phyloP scores from a whole-genome alignment of 1,140 invertebrate genomes.

The Solen grandis region DNA sequence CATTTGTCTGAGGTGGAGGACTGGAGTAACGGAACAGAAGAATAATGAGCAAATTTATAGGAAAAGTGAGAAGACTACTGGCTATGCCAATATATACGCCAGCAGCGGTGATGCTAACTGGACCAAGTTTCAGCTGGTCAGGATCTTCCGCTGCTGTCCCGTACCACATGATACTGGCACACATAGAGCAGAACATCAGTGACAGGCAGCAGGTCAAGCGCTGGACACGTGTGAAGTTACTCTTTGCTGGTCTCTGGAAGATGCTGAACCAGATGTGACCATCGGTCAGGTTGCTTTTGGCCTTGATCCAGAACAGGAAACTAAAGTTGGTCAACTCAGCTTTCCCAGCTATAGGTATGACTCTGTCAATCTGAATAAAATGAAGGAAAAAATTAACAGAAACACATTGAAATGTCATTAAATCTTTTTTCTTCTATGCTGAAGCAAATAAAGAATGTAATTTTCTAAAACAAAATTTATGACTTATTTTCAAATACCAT shows the following conservation, averaged over 20 bases:
- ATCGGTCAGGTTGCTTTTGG: constrained; percentile 66
- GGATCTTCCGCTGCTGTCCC: constrained; percentile 30
- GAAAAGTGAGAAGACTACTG: constrained; percentile 60
- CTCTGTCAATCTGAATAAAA: constrained; percentile 66
- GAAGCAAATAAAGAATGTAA: too few species aligned
- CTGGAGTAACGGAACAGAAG: constrained; percentile 63
- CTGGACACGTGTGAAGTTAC: constrained; percentile 70
- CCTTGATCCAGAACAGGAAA: constrained; percentile 68
- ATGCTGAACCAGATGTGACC: constrained; percentile 74
- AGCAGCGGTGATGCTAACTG: constrained; percentile 54
- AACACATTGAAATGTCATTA: too few species aligned
- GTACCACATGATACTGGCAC: constrained; percentile 68
- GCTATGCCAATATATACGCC: constrained; percentile 62
- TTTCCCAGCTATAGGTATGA: constrained; percentile 65
- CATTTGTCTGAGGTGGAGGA: constrained; percentile 32
- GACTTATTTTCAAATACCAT: too few species aligned
- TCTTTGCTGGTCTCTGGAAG: constrained; percentile 67
- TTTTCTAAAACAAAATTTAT: too few species aligned
- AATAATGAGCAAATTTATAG: constrained; percentile 66
- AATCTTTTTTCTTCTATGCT: too few species aligned
- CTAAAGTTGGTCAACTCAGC: constrained; percentile 68
- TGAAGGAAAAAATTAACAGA: neutral
- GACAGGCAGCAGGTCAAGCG: constrained; percentile 69
- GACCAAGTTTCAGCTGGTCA: constrained; percentile 56
- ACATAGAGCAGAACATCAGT: constrained; percentile 72